Evolutionary conservation across 2,797 vertebrate species (phyloP).

Genomic region (Hippocampus kuda): DNA sequence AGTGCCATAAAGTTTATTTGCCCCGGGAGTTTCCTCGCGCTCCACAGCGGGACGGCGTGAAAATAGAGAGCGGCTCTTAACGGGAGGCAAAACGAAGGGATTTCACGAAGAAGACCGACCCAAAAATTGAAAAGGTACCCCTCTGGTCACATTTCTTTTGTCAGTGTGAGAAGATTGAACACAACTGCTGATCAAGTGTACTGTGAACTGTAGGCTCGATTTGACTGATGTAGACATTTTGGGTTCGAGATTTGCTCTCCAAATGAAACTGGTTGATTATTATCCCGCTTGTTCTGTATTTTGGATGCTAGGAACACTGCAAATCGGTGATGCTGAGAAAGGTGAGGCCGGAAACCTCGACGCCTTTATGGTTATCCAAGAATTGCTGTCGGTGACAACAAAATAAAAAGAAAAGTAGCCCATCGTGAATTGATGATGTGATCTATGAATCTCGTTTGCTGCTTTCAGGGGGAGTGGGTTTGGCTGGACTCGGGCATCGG

Average conservation of each 20-base stretch:
- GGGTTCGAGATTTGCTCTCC: not conserved
- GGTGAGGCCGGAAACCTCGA: constrained; percentile 35
- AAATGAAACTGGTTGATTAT: not conserved
- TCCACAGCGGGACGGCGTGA: not conserved
- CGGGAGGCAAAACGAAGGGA: not conserved
- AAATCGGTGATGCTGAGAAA: constrained; percentile 48
- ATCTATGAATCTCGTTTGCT: not conserved
- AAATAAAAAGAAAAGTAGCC: no score
- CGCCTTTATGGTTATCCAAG: not conserved
- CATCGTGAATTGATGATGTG: not conserved
- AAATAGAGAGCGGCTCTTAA: not conserved
- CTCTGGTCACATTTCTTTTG: constrained; percentile 3
- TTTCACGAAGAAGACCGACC: not conserved
- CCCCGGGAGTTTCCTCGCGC: constrained; percentile 24
- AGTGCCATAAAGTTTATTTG: constrained; percentile 52
- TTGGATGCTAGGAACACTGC: constrained; percentile 22
- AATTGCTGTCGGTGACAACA: not conserved
- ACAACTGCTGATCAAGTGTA: not conserved
- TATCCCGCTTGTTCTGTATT: constrained; percentile 10
- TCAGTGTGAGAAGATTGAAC: not conserved
- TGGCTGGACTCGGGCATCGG: constrained; percentile 73
- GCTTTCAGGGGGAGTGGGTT: constrained; percentile 80
- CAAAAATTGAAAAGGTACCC: constrained; percentile 1
- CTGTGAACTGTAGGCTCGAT: not conserved
- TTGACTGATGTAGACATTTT: not conserved